Evolutionary conservation across 2,113 vertebrate species (phyloP), one percentile per base, ranked within the genome.

Genomic region (Ellobius talpinus): DNA sequence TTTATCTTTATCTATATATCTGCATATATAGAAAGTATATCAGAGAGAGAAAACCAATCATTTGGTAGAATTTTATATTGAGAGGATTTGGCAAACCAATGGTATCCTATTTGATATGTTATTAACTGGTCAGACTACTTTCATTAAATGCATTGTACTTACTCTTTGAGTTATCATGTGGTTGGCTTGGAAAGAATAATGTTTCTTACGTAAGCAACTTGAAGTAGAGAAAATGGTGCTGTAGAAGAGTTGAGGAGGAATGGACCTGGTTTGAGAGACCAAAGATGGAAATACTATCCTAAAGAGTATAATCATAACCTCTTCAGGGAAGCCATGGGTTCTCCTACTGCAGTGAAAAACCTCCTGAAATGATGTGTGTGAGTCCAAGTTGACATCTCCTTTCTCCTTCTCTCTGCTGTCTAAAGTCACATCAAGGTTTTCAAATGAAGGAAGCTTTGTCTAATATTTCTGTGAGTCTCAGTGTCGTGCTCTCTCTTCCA

Each of bases 401-500:
- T 66, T 47, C 52, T 92, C 39, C 2, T 78, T n/a, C 52, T 68
- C 31, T 2, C 26, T 47, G 29, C 1, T 19, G 26, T 45, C n/a
- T 87, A 55, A 78, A 90, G 7, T 9, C 17, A 36, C 31, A 87
- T 84, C 6, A 17, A 45, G 17, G 19, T 79, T 76, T 87, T n/a
- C 14, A 39, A 29, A 90, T 61, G 16, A 52, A 10, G 0, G 1
- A 19, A 45, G 23, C 1, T 61, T 91, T 95, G 1, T 73, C 14
- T 52, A 24, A 77, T 24, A n/a, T 11, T 11, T 82, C 33, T 0
- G 31, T 19, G 33, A 47, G 7, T 1, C 33, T 45, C 0, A 5
- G 0, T 1, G 0, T 13, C 10, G 31, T 17, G 0, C 24, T 7
- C 85, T 55, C 19, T 94, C 61, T 78, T 19, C 10, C 2, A 9